Evolutionary conservation across 2,797 vertebrate genomes (phyloP).

Genomic region (Sebastes miniatus): DNA sequence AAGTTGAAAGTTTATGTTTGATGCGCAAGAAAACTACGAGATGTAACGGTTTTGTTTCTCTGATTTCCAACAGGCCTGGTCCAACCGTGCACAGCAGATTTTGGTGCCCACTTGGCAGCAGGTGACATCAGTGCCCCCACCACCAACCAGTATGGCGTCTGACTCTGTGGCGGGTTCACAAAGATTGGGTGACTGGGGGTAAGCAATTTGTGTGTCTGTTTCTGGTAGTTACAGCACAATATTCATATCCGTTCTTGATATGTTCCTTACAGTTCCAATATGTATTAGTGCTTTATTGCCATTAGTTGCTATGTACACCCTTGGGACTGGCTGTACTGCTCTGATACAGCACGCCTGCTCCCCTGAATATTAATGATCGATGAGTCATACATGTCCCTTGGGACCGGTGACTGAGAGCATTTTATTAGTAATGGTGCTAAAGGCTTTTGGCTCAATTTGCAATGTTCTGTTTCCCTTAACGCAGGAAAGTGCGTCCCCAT

Average conservation of each 20-base stretch:
- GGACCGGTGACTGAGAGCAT: slow-evolving; percentile 41
- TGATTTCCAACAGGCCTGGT: slow-evolving; percentile 87
- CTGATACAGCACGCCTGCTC: slow-evolving; percentile 35
- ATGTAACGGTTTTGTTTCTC: background rate
- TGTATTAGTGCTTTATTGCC: slow-evolving; percentile 12
- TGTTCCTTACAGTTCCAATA: background rate
- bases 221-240: background rate
- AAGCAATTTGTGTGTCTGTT: slow-evolving; percentile 60
- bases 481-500: slow-evolving; percentile 94
- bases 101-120: slow-evolving; percentile 97
- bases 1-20: background rate
- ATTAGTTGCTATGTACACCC: slow-evolving; percentile 23
- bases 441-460: slow-evolving; percentile 62
- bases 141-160: slow-evolving; percentile 86
- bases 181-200: slow-evolving; percentile 98
- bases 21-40: background rate
- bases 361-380: slow-evolving; percentile 71
- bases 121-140: slow-evolving; percentile 88
- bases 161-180: slow-evolving; percentile 90
- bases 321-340: slow-evolving; percentile 23
- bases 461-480: slow-evolving; percentile 63
- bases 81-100: slow-evolving; percentile 92
- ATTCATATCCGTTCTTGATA: background rate
- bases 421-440: slow-evolving; percentile 62
- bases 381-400: slow-evolving; percentile 70